phyloP scores from a whole-genome alignment of 2,888 invertebrate genomes.

The Brachycybe producta region DNA sequence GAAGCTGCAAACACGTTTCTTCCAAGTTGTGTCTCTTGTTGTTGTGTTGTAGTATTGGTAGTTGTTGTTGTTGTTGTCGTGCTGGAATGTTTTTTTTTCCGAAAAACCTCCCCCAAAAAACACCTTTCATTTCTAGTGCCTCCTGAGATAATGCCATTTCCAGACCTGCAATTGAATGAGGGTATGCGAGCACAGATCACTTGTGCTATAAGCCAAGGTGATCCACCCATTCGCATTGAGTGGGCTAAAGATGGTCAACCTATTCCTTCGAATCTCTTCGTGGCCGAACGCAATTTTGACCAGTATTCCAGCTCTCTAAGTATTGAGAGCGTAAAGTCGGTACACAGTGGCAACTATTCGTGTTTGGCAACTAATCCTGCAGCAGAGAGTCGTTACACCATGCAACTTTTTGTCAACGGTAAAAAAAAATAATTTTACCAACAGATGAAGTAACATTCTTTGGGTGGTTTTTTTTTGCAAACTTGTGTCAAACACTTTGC shows the following conservation, averaged over 20 bases:
- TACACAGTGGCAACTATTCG: constrained; percentile 20
- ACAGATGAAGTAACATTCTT: neutral
- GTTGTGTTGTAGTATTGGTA: no score
- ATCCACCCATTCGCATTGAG: constrained; percentile 18
- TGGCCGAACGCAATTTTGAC: constrained; percentile 20
- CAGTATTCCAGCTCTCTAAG: constrained; percentile 19
- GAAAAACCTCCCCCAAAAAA: no score
- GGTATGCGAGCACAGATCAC: constrained; percentile 21
- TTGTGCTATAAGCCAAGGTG: constrained; percentile 20
- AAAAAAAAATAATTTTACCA: constrained; percentile 5
- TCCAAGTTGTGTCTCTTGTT: no score
- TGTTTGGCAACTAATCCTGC: constrained; percentile 19
- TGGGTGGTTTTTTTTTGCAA: neutral
- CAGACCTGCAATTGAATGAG: constrained; percentile 19
- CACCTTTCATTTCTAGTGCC: constrained; percentile 20
- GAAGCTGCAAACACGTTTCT: no score
- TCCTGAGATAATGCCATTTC: constrained; percentile 21
- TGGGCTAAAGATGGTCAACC: constrained; percentile 20
- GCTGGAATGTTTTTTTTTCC: no score
- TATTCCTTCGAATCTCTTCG: constrained; percentile 15
- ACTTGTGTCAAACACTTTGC: neutral
- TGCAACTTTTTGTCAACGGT: constrained; percentile 21
- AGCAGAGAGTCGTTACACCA: constrained; percentile 18
- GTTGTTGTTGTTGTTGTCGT: no score
- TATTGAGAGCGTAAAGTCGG: constrained; percentile 20